These are phyloP conservation scores for Neolamprologus kungweensis DNA, from an alignment of 2,113 vertebrate species.

Conservation along the genomic window DNA sequence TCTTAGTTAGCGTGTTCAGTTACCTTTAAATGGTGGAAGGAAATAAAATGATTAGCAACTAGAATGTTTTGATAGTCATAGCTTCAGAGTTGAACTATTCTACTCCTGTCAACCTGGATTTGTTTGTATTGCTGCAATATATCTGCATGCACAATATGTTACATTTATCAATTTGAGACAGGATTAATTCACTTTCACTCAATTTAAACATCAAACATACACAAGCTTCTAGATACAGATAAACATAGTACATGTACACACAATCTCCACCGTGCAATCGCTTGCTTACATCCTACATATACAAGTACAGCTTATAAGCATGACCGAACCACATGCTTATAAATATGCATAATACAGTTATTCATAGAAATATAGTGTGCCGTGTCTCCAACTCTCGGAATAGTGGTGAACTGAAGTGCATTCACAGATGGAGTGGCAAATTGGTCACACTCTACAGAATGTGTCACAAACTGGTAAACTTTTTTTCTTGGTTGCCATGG, in stretches of 20 bases:
- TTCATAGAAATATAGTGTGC: background rate
- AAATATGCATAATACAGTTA: background rate
- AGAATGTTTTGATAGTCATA: background rate
- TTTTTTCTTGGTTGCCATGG: background rate
- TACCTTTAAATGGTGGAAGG: background rate
- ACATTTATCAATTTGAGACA: background rate
- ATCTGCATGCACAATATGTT: background rate
- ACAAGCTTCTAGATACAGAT: background rate
- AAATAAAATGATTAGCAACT: background rate
- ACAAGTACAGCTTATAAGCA: background rate
- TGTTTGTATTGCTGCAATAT: background rate
- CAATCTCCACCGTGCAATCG: background rate
- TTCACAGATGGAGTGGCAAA: constrained; percentile 21
- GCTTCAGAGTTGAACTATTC: background rate
- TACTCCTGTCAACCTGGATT: background rate
- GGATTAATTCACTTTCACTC: background rate
- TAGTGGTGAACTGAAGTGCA: background rate
- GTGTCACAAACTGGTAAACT: constrained; percentile 3
- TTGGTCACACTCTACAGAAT: constrained; percentile 4
- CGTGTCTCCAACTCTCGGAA: background rate
- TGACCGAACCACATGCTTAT: background rate
- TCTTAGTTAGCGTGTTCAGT: background rate
- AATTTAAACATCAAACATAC: background rate
- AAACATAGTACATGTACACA: background rate
- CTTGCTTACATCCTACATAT: background rate